Evolutionary conservation across 2,888 invertebrate genomes (phyloP).

Genomic region (Alcis repandata): DNA sequence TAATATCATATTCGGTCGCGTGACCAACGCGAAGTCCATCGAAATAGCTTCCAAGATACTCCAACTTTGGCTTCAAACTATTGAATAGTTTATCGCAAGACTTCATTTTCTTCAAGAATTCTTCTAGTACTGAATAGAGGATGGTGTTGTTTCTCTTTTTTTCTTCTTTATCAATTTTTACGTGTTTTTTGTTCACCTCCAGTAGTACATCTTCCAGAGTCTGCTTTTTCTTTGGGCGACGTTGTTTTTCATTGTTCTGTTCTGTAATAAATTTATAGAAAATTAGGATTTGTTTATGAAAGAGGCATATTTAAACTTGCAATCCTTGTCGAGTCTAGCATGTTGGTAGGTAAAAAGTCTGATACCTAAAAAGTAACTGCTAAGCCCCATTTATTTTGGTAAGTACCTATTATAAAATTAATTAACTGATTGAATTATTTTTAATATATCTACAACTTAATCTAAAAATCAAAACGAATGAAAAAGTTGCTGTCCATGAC

Average conservation of each 20-base stretch:
- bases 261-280: constrained; percentile 15
- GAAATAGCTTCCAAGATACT: constrained; percentile 71
- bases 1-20: constrained; percentile 71
- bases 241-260: constrained; percentile 17
- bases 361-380: too few relatives aligned
- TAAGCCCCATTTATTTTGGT: too few relatives aligned
- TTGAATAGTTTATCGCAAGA: constrained; percentile 58
- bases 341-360: too few relatives aligned
- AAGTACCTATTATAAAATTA: too few relatives aligned
- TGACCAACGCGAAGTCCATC: constrained; percentile 69
- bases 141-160: constrained; percentile 61
- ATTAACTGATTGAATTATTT: too few relatives aligned
- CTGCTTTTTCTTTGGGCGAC: constrained; percentile 39
- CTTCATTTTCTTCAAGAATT: constrained; percentile 62
- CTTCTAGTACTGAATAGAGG: constrained; percentile 59
- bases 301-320: too few relatives aligned
- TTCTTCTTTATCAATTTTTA: constrained; percentile 62
- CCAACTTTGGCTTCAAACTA: constrained; percentile 66
- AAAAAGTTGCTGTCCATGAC: too few relatives aligned
- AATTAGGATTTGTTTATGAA: neutral
- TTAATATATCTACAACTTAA: too few relatives aligned
- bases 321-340: too few relatives aligned
- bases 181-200: constrained; percentile 58
- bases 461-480: too few relatives aligned
- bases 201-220: constrained; percentile 61